Conservation (phyloP, 1,140 invertebrate genomes). For the Aethina tumida region DNA sequence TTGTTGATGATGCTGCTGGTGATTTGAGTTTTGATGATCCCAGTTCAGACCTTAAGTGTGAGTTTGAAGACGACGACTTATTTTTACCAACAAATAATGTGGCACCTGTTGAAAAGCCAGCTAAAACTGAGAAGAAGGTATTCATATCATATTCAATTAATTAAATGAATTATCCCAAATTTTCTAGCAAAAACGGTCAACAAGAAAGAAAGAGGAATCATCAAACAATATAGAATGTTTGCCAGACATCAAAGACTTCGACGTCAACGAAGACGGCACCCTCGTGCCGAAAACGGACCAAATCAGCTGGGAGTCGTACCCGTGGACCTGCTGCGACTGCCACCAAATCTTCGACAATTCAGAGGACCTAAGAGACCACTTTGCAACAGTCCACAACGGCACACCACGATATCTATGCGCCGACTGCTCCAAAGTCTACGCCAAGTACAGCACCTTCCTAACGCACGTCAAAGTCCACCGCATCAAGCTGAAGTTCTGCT, state of each 20-base stretch:
- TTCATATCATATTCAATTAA: constrained; percentile 4
- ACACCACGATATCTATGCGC: constrained; percentile 45
- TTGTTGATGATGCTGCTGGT: neutral
- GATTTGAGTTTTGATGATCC: neutral
- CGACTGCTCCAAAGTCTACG: constrained; percentile 48
- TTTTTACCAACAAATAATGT: constrained; percentile 3
- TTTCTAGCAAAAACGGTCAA: constrained; percentile 1
- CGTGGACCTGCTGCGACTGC: constrained; percentile 48
- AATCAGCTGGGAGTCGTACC: constrained; percentile 40
- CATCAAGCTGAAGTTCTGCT: constrained; percentile 43
- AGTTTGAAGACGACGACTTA: constrained; percentile 6
- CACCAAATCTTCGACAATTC: constrained; percentile 40
- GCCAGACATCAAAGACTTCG: constrained; percentile 24
- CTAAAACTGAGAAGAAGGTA: neutral
- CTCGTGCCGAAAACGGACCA: constrained; percentile 23
- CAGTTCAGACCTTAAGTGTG: neutral
- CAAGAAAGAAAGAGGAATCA: constrained; percentile 3
- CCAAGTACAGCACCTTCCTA: constrained; percentile 48
- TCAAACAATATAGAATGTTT: constrained; percentile 14
- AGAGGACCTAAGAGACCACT: constrained; percentile 43
- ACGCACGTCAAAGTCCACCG: constrained; percentile 40
- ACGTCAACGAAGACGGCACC: constrained; percentile 31
- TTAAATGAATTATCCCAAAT: constrained; percentile 4
- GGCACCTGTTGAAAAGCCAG: neutral
- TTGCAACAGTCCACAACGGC: constrained; percentile 42